Evolutionary conservation across 2,888 invertebrate genomes (phyloP).

Genomic region (Neocrepidodera transversa): DNA sequence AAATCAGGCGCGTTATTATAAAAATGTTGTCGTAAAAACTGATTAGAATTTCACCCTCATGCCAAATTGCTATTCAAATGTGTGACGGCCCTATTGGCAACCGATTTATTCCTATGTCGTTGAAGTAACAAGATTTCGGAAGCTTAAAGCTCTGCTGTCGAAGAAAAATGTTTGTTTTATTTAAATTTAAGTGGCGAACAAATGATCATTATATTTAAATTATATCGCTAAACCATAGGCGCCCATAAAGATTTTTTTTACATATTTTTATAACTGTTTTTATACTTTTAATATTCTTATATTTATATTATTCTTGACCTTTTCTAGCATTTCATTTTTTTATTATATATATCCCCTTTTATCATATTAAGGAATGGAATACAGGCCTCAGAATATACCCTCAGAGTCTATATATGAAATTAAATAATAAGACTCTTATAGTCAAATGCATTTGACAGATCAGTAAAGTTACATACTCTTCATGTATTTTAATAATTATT

Average conservation of each 20-base stretch:
- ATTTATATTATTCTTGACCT: too few species aligned
- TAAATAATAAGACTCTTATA: too few species aligned
- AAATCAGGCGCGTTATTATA: conserved; percentile 53
- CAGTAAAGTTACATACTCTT: too few species aligned
- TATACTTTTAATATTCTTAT: too few species aligned
- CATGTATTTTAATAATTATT: too few species aligned
- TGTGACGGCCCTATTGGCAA: conserved; percentile 61
- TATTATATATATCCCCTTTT: too few species aligned
- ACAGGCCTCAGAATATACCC: too few species aligned
- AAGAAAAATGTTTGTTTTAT: conserved; percentile 61
- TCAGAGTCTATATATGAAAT: too few species aligned
- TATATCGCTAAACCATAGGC: conserved; percentile 36
- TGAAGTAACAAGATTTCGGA: conserved; percentile 58
- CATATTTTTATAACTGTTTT: too few species aligned
- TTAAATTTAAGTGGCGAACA: conserved; percentile 58
- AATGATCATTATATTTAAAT: conserved; percentile 57
- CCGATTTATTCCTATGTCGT: conserved; percentile 60
- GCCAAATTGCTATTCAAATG: conserved; percentile 62
- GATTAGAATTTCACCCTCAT: conserved; percentile 61
- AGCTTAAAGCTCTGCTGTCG: conserved; percentile 53
- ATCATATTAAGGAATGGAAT: too few species aligned
- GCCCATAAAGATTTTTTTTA: not conserved
- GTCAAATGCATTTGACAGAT: too few species aligned
- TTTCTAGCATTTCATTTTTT: too few species aligned
- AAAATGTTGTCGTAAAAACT: conserved; percentile 60